phyloP scores from a whole-genome alignment of 2,113 vertebrate genomes.

The Lepus europaeus region DNA sequence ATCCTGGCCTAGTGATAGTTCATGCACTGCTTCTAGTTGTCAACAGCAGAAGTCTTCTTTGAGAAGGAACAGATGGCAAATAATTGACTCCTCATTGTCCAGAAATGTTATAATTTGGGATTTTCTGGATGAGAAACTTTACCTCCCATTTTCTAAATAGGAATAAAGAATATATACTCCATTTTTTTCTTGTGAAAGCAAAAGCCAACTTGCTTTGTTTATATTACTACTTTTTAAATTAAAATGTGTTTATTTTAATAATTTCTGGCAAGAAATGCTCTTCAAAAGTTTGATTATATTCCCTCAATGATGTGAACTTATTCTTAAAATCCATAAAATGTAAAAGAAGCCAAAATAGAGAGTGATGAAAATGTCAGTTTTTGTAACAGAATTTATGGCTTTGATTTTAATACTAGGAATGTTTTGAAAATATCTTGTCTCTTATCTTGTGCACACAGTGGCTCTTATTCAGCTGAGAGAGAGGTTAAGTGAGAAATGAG shows the following conservation, averaged over 20 bases:
- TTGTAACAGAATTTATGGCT: constrained; percentile 64
- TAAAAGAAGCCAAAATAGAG: constrained; percentile 78
- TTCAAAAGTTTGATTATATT: constrained; percentile 74
- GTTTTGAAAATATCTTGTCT: constrained; percentile 75
- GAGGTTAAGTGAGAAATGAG: constrained; percentile 79
- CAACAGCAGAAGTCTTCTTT: not conserved
- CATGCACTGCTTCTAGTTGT: not conserved
- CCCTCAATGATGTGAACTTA: constrained; percentile 44
- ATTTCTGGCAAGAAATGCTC: constrained; percentile 50
- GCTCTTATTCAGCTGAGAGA: constrained; percentile 64
- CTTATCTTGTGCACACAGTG: constrained; percentile 63
- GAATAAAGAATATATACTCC: not conserved
- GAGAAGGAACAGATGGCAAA: not conserved
- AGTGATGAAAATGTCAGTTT: constrained; percentile 81
- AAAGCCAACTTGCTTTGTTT: constrained; percentile 62
- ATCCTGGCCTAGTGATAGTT: not conserved
- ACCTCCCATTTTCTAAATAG: not conserved
- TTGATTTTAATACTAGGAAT: constrained; percentile 67
- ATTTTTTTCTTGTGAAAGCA: constrained; percentile 15
- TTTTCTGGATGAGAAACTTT: not conserved
- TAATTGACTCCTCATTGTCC: not conserved
- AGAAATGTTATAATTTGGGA: not conserved
- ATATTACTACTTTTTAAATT: constrained; percentile 62
- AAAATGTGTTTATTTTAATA: constrained; percentile 56
- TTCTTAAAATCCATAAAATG: constrained; percentile 64